Base-by-base conservation (phyloP, 2,888 invertebrate species). In the Synergus japonicus region DNA sequence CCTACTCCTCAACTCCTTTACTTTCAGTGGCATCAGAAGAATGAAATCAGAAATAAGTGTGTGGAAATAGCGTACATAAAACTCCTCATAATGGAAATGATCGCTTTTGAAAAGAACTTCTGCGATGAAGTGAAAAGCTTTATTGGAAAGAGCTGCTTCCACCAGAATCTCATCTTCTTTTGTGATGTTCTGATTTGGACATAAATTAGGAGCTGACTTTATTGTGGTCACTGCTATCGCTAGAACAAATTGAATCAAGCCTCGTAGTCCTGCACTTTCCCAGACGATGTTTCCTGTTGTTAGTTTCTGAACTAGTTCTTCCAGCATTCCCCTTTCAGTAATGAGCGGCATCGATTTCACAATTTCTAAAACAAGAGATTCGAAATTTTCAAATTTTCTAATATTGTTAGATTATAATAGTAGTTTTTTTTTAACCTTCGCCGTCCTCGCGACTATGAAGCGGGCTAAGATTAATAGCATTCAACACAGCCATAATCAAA, bases 31-130 rank as follows among this genome's bases (percentile, higher is more conserved):
- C 97, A 98, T 97, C 78, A 97, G 94, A 83, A 97, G 96, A 73
- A 99, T 97, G 88, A 99, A 98, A 92, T 98, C 98, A 0, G 97
- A 97, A 77, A 98, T 94, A 10, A 98, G 93, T 18, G 95, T 94
- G 92, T 99, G 98, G 67, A 98, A 93, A 66, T 97, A 94, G 37
- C 96, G 94, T 87, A 97, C 94, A 89, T 97, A 96, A 91, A 97
- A 98, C 92, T 97, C 96, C 92, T 96, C 95, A 81, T 94, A 94
- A 85, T 94, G 95, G 79, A 98, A 94, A 46, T 93, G 93, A 46
- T 95, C 94, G 79, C 95, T 95, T 18, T 95, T 95, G 41, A 98
- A 93, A 44, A 98, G 93, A 18, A 95, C 94, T 79, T 95, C 95
- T 76, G 96, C 94, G 60, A 98, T 92, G 88, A 97, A 97, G 83